phyloP scores from a whole-genome alignment of 2,888 invertebrate genomes.

The Apodemia hepburni region DNA sequence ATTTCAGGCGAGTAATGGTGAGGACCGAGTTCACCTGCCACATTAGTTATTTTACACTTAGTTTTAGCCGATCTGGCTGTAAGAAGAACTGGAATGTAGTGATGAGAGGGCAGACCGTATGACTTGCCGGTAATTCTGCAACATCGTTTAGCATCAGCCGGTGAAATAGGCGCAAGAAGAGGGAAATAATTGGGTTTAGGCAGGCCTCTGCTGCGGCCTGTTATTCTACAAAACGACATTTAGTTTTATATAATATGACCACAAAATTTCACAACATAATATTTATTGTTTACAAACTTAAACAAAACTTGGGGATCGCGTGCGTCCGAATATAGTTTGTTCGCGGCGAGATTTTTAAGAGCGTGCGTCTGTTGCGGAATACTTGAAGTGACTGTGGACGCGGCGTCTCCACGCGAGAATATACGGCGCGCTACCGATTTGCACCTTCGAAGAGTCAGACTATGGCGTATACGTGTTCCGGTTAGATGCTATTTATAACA shows the following conservation, averaged over 20 bases:
- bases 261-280: conserved; percentile 53
- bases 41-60: conserved; percentile 84
- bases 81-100: conserved; percentile 88
- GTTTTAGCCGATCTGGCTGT: conserved; percentile 67
- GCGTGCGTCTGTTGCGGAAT: conserved; percentile 55
- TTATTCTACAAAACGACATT: conserved; percentile 90
- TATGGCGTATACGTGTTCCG: conserved; percentile 74
- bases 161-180: conserved; percentile 88
- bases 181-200: conserved; percentile 92
- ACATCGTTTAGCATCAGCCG: conserved; percentile 89
- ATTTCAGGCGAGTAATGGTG: conserved; percentile 82
- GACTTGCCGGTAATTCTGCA: conserved; percentile 90
- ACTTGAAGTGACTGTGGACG: conserved; percentile 57
- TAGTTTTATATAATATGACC: conserved; percentile 42
- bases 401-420: conserved; percentile 43
- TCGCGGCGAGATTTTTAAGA: conserved; percentile 43
- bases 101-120: conserved; percentile 86
- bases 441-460: conserved; percentile 69
- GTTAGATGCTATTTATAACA: conserved; percentile 75
- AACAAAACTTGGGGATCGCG: conserved; percentile 37
- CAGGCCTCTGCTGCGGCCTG: conserved; percentile 88
- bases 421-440: conserved; percentile 47
- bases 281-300: conserved; percentile 59
- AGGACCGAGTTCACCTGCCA: conserved; percentile 80
- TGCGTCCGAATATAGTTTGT: conserved; percentile 39